Evolutionary conservation across 2,797 vertebrate genomes (phyloP).

Genomic region (Hirundo rustica): DNA sequence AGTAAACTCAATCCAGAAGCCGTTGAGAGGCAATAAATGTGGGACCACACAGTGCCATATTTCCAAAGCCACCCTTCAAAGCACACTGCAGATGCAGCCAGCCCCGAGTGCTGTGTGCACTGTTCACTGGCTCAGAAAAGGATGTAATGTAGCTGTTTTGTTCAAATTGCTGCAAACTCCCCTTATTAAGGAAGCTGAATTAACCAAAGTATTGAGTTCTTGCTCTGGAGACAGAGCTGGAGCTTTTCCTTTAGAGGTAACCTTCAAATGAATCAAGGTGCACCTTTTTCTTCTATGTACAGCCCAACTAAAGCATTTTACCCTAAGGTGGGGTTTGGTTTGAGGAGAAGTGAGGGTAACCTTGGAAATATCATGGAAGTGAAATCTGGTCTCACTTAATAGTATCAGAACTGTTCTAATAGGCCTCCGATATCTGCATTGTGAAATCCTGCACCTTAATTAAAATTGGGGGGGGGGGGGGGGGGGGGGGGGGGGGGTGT

Average conservation of each 20-base stretch:
- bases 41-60: not conserved
- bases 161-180: not conserved
- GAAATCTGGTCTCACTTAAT: slow-evolving; percentile 16
- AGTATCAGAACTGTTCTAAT: slow-evolving; percentile 9
- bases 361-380: not conserved
- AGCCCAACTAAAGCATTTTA: not conserved
- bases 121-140: not conserved
- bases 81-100: not conserved
- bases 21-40: not conserved
- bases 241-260: not conserved
- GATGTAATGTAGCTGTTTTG: not conserved
- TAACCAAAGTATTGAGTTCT: not conserved
- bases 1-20: not conserved
- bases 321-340: not conserved
- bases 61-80: not conserved
- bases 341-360: not conserved
- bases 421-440: not conserved
- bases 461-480: not conserved
- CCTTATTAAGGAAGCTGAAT: not conserved
- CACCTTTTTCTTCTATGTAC: not conserved
- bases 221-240: not conserved
- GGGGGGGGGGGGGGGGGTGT: not conserved
- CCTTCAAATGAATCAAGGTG: not conserved
- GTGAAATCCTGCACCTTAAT: slow-evolving; percentile 49
- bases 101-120: not conserved